Evolutionary conservation across 2,113 vertebrate genomes (phyloP), one percentile per base, ranked within the genome.

Genomic region (Pseudolaguvia tuberculata): DNA sequence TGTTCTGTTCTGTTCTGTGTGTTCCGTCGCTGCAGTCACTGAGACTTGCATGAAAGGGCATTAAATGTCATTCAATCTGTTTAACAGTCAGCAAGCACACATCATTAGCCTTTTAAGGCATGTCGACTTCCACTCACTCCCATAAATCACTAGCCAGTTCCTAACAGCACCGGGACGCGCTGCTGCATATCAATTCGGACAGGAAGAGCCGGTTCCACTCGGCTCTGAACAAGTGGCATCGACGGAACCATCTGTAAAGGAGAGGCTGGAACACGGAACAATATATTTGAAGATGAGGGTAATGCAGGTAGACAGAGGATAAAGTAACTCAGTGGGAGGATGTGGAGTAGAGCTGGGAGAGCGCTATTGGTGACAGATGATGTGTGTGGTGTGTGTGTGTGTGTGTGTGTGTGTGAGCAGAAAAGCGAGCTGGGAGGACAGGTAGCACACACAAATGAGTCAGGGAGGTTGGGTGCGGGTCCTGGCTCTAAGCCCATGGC

Each of bases 101-200:
- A 67, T 76, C 68, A 72, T 76, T 72, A 79, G 62, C 68, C 47
- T 67, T 75, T 59, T 80, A 77, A 80, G 58, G 63, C 51, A 67
- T 70, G 70, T 21, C 69, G 75, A 66, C 59, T 56, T 59, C 50
- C 18, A 66, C 50, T 31, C 47, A 70, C 66, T 23, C 29, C 29
- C 56, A 76, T 76, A 80, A 76, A 77, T 77, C 70, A 73, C 25
- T 45, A 65, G 65, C 63, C 52, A 58, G 61, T 59, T 77, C 62
- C n/a, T 48, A 68, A 58, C 50, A 62, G 78, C 70, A 20, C 27
- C 14, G 42, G 17, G 52, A 55, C 52, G 53, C 20, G 2, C 20
- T 25, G 66, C 55, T 70, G 74, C 69, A 76, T 69, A 68, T 55
- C 61, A 66, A 51, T 73, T 50, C 51, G 62, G 48, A 73, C 31